Evolutionary conservation across 2,888 invertebrate genomes (phyloP).

Genomic region (Maniola hyperantus): DNA sequence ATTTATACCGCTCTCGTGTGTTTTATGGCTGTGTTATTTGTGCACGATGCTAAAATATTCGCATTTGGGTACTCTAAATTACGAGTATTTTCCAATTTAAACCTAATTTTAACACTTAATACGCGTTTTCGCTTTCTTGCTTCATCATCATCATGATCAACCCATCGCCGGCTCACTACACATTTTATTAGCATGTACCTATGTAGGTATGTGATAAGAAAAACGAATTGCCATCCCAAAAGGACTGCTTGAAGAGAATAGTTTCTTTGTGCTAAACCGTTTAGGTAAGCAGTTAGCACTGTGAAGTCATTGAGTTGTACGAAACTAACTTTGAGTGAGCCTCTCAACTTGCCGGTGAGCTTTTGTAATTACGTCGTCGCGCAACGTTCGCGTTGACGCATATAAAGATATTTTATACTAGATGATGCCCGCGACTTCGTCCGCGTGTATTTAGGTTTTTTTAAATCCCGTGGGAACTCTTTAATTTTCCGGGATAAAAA

Average conservation of each 20-base stretch:
- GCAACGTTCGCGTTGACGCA: constrained; percentile 10
- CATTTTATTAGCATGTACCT: too few species aligned
- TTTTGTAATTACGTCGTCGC: constrained; percentile 9
- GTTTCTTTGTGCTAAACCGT: background rate
- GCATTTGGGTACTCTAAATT: background rate
- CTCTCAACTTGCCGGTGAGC: constrained; percentile 13
- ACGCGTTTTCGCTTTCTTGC: too few species aligned
- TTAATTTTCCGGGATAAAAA: too few species aligned
- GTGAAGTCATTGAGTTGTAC: constrained; percentile 14
- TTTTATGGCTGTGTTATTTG: constrained; percentile 8
- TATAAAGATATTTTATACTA: constrained; percentile 11
- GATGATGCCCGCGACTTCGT: too few species aligned
- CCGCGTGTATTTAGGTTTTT: too few species aligned
- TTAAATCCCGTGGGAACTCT: too few species aligned
- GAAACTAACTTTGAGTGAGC: constrained; percentile 14
- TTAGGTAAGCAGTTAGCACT: background rate
- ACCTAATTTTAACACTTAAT: background rate
- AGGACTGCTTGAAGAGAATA: background rate
- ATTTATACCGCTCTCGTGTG: constrained; percentile 18
- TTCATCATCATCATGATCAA: too few species aligned
- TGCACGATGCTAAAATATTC: constrained; percentile 13
- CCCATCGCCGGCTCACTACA: too few species aligned
- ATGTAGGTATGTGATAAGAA: too few species aligned
- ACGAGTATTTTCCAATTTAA: background rate
- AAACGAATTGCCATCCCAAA: too few species aligned